Base-by-base conservation (phyloP, 2,113 vertebrate species). In the Sander lucioperca region DNA sequence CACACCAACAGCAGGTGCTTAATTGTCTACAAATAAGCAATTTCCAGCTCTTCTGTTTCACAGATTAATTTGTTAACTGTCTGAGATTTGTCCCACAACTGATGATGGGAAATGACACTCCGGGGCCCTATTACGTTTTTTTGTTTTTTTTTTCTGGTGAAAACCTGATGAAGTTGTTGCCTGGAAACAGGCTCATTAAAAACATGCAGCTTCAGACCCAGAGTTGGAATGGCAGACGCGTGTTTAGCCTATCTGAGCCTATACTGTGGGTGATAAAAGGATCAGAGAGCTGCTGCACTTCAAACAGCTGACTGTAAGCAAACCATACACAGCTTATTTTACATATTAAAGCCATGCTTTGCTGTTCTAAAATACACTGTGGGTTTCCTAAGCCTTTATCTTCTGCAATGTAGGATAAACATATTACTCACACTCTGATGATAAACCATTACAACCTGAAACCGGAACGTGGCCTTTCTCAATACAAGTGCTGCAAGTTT, bases 81-180 rank as follows among this genome's bases (percentile, higher is more conserved):
- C 77, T 82, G 53, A 66, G 65, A 76, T 88, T 57, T 80, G 74
- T 83, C 67, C 80, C 71, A 51, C 79, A 76, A 75, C 75, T 76
- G 57, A 82, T 76, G 83, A 82, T 68, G 33, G 59, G n/a, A 82
- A 73, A 54, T 61, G 74, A 73, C 75, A 85, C 71, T 79, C 71
- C 14, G 51, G 63, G 62, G 83, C 45, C 67, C 43, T 33, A 66
- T 81, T 84, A 74, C 50, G 50, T 3, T 36, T 33, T 33, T 33
- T n/a, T n/a, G n/a, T n/a, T 33, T 33, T 43, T 72, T 51, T 48
- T 73, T 23, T 63, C 66, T 77, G 50, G 43, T 73, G 33, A 50
- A 73, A 75, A 74, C 45, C 77, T 83, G 79, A 80, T 82, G 48
- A 71, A 62, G 72, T 74, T 77, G 87, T 89, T 89, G 84, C 83